Conservation (phyloP, 2,888 invertebrate species). For the Xylota sylvarum region DNA sequence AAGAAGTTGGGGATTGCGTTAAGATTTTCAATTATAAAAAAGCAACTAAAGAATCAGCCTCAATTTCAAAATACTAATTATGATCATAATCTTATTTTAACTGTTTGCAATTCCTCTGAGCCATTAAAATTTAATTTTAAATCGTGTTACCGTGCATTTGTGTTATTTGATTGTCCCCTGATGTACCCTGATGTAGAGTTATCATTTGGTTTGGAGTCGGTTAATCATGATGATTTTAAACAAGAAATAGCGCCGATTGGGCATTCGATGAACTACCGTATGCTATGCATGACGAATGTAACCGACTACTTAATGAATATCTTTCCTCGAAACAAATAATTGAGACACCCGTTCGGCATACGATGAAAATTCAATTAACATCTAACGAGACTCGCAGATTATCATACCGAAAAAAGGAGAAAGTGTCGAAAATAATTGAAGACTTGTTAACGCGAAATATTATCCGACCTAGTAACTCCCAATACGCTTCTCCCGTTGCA, state of each 20-base stretch:
- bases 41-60: conserved; percentile 1
- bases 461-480: conserved; percentile 33
- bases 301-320: too few species aligned
- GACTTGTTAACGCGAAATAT: conserved; percentile 26
- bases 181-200: conserved; percentile 1
- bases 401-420: conserved; percentile 25
- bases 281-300: neutral
- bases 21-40: conserved; percentile 5
- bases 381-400: neutral
- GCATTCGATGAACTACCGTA: conserved; percentile 18
- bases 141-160: conserved; percentile 20
- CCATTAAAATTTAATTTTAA: conserved; percentile 15
- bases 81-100: conserved; percentile 1
- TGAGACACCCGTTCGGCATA: neutral
- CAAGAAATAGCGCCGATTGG: too few species aligned
- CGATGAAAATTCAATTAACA: conserved; percentile 12
- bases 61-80: conserved; percentile 5
- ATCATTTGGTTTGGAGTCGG: neutral
- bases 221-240: conserved; percentile 4
- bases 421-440: conserved; percentile 10
- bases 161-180: conserved; percentile 14
- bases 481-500: conserved; percentile 20
- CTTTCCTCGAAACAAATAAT: too few species aligned
- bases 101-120: conserved; percentile 27
- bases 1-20: conserved; percentile 13